A percentile compares a stretch with the other conserved stretches of the same genome.
Conservation (phyloP, 2,113 vertebrate genomes). For the Trochalopteron elliotii region DNA sequence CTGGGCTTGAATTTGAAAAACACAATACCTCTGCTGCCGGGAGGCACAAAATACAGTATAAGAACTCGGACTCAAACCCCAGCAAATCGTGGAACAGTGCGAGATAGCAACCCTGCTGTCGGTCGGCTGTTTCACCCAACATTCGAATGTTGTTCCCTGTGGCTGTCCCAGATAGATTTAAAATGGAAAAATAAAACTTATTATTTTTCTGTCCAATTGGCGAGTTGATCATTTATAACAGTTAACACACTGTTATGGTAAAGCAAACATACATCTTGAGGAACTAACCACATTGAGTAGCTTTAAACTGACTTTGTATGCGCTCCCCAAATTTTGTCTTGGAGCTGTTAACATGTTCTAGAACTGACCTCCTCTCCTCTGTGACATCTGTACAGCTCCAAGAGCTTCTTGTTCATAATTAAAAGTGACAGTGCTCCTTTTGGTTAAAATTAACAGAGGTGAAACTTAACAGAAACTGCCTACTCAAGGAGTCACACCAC, state of each 20-base stretch:
- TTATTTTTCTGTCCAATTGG: no score
- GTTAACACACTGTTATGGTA: not conserved
- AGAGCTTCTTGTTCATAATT: not conserved
- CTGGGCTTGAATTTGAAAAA: no score
- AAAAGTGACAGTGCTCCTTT: constrained; percentile 33
- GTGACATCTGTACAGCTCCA: not conserved
- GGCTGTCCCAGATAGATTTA: no score
- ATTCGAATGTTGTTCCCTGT: no score
- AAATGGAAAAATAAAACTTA: no score
- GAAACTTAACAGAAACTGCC: constrained; percentile 50
- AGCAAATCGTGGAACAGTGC: no score
- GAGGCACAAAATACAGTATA: no score
- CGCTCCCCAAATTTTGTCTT: not conserved
- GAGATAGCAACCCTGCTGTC: no score
- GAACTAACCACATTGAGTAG: not conserved
- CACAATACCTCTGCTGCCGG: no score
- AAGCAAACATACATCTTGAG: not conserved
- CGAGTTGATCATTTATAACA: no score
- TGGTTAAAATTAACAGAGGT: constrained; percentile 65
- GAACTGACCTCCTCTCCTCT: not conserved
- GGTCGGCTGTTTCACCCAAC: no score
- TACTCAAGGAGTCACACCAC: constrained; percentile 19
- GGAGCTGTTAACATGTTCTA: not conserved
- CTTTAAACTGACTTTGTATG: not conserved
- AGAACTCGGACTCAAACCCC: no score